phyloP scores from a whole-genome alignment of 2,888 invertebrate species.

The Rhagonycha lutea region DNA sequence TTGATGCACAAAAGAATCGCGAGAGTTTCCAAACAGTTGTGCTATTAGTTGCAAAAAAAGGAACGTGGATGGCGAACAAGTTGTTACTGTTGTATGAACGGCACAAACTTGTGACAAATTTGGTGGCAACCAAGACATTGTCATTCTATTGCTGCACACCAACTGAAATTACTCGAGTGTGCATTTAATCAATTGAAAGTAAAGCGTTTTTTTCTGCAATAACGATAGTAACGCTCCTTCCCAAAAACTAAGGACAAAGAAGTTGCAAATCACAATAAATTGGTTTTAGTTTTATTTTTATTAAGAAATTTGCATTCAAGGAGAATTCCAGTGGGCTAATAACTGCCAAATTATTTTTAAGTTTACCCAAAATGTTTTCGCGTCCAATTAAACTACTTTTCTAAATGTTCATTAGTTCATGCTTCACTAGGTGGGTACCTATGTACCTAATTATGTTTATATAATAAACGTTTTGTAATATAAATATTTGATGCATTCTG shows the following conservation, averaged over 20 bases:
- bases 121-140: slow-evolving; percentile 59
- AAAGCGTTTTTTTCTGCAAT: not conserved
- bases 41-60: slow-evolving; percentile 64
- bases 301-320: not conserved
- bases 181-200: not conserved
- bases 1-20: slow-evolving; percentile 45
- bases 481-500: too few species aligned
- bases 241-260: not conserved
- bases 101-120: slow-evolving; percentile 61
- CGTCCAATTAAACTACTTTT: too few species aligned
- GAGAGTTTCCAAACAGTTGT: slow-evolving; percentile 61
- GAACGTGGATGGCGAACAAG: slow-evolving; percentile 63
- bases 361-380: not conserved
- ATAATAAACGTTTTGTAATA: too few species aligned
- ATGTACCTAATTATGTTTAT: too few species aligned
- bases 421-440: too few species aligned
- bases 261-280: not conserved
- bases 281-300: not conserved
- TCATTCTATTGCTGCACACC: slow-evolving; percentile 2
- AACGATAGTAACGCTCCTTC: not conserved
- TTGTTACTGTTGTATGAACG: slow-evolving; percentile 60
- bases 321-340: not conserved
- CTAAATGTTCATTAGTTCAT: too few species aligned
- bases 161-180: not conserved
- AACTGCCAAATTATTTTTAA: not conserved